Evolutionary conservation across 2,113 vertebrate genomes (phyloP), one percentile per base, ranked within the genome.

Genomic region (Nannobrachium achirus): DNA sequence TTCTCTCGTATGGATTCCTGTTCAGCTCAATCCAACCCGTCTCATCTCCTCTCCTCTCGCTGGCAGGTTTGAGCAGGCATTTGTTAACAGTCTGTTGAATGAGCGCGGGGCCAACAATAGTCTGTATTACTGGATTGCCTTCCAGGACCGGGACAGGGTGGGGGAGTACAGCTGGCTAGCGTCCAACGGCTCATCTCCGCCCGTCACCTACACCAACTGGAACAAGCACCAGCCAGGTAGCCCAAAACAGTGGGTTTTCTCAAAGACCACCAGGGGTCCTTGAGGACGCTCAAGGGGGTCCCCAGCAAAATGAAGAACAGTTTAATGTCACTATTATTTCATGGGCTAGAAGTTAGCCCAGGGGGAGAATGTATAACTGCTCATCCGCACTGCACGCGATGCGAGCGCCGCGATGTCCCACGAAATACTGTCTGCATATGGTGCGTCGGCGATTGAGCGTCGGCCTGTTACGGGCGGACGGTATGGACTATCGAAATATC

Each of bases 1-100:
- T 48, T 48, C 14, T 14, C 5, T 14, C 11, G 1, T 48, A 48
- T 14, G 13, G 42, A 10, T 44, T 44, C 11, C 8, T 44, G 42
- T 44, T 11, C 42, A 48, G 14, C 5, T 48, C 14, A 48, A 2
- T 48, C n/a, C 45, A n/a, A 14, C 10, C 5, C 45, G 4, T 15
- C 8, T 62, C 14, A 10, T 56, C 39, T 42, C 8, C 19, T 25
- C 18, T 65, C 52, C n/a, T 42, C 25, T 4, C 44, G 13, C 15
- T 44, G 58, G 33, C 79, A 98, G 97, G 91, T 98, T 97, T 88
- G 97, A 98, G 86, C 97, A 99, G 87, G 93, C 92, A 25, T 99
- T 98, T 79, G 79, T 98, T 68, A 96, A 93, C 91, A 97, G 92
- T 83, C 88, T 98, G 86, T 92, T 98, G 81, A 92, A 3, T 19